These are phyloP conservation scores for Periophthalmus magnuspinnatus DNA, from an alignment of 2,797 vertebrate species.

Conservation along the genomic window DNA sequence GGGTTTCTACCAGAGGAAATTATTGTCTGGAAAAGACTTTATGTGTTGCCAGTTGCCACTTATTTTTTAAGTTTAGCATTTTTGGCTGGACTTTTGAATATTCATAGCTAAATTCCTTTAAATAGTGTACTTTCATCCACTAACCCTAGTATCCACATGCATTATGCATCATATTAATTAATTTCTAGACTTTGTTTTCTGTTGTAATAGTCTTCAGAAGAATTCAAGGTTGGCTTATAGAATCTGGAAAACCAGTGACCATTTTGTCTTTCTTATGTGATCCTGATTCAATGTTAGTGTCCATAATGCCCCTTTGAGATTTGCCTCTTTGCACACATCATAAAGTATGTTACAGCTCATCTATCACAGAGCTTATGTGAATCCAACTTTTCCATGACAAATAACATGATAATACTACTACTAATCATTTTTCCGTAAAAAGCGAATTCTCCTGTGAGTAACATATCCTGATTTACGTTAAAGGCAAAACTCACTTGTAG, in stretches of 20 bases:
- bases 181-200: too few relatives aligned
- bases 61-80: neutral
- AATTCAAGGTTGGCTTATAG: neutral
- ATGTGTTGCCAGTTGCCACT: neutral
- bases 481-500: conserved; percentile 26
- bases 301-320: neutral
- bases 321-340: neutral
- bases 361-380: neutral
- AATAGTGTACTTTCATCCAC: neutral
- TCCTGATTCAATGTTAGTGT: neutral
- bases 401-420: neutral
- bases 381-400: neutral
- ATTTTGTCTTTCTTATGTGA: neutral
- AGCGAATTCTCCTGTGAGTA: too few relatives aligned
- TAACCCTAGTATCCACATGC: too few relatives aligned
- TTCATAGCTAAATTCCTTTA: neutral
- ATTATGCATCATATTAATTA: too few relatives aligned
- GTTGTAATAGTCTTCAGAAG: neutral
- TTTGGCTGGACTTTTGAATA: neutral
- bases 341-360: neutral
- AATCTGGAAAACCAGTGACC: neutral
- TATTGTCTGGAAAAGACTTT: conserved; percentile 22
- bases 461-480: neutral
- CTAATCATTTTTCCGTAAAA: neutral
- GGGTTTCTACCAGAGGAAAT: conserved; percentile 53